Evolutionary conservation across 1,140 invertebrate species (phyloP).

Genomic region (Pectinophora gossypiella): DNA sequence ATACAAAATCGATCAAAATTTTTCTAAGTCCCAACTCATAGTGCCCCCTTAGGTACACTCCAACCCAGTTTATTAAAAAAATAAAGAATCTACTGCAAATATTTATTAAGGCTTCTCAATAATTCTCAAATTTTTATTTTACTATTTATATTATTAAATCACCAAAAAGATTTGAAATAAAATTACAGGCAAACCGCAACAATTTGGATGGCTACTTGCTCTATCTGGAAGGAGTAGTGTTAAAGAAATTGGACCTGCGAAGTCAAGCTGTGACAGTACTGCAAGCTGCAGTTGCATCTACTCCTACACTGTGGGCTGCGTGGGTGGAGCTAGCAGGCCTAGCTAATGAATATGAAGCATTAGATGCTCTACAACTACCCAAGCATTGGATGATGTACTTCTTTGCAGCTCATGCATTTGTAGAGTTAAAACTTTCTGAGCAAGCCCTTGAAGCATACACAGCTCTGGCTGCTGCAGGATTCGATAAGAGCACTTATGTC

Average conservation of each 20-base stretch:
- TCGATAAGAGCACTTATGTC: constrained; percentile 92
- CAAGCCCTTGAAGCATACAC: constrained; percentile 91
- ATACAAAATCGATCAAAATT: no score
- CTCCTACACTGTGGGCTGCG: constrained; percentile 93
- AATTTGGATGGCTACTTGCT: constrained; percentile 91
- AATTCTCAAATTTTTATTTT: no score
- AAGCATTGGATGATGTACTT: constrained; percentile 97
- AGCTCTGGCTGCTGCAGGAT: constrained; percentile 85
- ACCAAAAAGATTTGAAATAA: no score
- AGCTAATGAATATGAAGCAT: constrained; percentile 85
- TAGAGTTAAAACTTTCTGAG: constrained; percentile 93
- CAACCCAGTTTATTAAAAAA: no score
- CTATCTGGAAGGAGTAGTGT: constrained; percentile 93
- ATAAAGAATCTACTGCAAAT: no score
- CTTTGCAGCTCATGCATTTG: constrained; percentile 92
- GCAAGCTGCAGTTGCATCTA: constrained; percentile 83
- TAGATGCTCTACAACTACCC: constrained; percentile 84
- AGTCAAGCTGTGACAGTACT: constrained; percentile 82
- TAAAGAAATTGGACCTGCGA: constrained; percentile 90
- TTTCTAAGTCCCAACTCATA: no score
- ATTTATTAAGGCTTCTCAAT: no score
- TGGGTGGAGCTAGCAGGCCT: constrained; percentile 95
- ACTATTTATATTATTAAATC: no score
- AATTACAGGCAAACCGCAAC: constrained; percentile 76
- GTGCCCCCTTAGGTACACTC: no score